Evolutionary conservation across 2,888 invertebrate genomes (phyloP).

Genomic region (Xanthia togata): DNA sequence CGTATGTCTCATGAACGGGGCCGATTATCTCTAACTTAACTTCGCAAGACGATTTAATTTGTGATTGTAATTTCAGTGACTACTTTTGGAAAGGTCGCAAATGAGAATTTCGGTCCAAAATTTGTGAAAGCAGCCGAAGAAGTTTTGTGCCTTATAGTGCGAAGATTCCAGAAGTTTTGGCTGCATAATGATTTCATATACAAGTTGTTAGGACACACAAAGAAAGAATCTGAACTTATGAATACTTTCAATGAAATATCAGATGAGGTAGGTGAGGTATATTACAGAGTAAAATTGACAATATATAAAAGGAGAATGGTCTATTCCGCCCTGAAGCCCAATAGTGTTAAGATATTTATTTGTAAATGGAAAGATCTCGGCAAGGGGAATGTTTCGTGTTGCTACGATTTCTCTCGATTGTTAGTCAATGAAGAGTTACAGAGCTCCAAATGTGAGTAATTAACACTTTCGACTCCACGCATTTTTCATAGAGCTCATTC

Average conservation of each 20-base stretch:
- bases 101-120: background rate
- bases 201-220: background rate
- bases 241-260: background rate
- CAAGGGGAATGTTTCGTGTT: no score
- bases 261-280: background rate
- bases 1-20: no score
- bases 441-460: no score
- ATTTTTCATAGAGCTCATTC: no score
- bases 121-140: background rate
- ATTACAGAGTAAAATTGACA: no score
- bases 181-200: conserved; percentile 11
- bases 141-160: background rate
- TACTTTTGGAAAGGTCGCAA: conserved; percentile 16
- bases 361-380: no score
- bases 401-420: no score
- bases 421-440: no score
- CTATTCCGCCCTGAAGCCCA: no score
- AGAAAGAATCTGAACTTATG: background rate
- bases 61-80: conserved; percentile 6
- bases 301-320: no score
- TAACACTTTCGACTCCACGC: no score
- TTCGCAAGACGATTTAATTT: background rate
- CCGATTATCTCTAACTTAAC: background rate
- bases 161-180: conserved; percentile 18
- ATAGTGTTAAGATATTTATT: no score